Evolutionary conservation across 2,113 vertebrate species (phyloP).

Genomic region (Burhinus bistriatus): DNA sequence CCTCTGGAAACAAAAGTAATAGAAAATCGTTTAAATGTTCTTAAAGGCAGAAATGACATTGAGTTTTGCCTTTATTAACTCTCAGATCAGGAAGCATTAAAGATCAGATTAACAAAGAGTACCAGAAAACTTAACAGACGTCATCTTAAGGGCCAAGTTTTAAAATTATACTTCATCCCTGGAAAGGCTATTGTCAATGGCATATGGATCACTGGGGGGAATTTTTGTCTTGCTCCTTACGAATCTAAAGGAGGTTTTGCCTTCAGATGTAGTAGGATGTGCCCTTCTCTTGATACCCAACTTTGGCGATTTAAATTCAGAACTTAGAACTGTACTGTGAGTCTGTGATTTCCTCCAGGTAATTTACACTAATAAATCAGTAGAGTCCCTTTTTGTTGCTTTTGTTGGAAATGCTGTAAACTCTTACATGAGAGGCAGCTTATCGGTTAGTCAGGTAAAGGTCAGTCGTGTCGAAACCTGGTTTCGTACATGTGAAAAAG

Average conservation of each 20-base stretch:
- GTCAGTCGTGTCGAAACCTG: background rate
- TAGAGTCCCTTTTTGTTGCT: too few species aligned
- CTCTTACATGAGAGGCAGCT: background rate
- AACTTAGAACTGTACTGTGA: background rate
- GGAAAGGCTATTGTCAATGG: background rate
- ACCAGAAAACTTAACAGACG: background rate
- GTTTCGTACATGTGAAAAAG: background rate
- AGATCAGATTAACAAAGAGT: background rate
- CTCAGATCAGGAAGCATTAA: background rate
- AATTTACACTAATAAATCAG: background rate
- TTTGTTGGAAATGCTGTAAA: background rate
- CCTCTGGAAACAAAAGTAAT: background rate
- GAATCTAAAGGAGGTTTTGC: background rate
- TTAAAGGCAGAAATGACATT: background rate
- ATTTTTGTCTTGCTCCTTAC: background rate
- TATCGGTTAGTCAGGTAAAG: background rate
- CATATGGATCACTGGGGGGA: background rate
- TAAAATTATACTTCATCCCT: background rate
- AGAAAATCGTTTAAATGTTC: background rate
- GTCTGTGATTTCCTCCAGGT: background rate
- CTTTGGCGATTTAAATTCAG: background rate
- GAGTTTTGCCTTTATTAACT: background rate
- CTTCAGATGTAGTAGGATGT: background rate
- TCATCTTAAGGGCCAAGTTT: background rate
- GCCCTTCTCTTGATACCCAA: background rate